These are phyloP conservation scores for Lontra canadensis DNA, from an alignment of 2,113 vertebrate species.

Conservation along the genomic window DNA sequence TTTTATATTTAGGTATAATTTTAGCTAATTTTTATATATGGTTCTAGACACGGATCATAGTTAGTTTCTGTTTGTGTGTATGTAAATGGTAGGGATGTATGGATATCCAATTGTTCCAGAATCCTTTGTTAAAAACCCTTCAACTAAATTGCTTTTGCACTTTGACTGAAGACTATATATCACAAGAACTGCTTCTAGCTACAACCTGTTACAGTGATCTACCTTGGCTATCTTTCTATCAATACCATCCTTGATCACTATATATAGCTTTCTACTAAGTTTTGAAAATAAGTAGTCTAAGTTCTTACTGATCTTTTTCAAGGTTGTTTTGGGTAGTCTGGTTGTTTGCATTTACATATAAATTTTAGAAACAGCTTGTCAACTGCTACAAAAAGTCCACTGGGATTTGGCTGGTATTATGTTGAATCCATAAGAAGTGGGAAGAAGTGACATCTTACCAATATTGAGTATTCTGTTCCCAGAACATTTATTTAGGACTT, in stretches of 20 bases:
- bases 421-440: neutral
- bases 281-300: neutral
- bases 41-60: neutral
- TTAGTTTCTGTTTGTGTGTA: neutral
- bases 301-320: neutral
- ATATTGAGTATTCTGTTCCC: neutral
- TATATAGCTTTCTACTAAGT: neutral
- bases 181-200: neutral
- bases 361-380: neutral
- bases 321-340: neutral
- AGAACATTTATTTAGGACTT: slow-evolving; percentile 21
- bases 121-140: neutral
- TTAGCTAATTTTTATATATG: neutral
- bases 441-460: neutral
- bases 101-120: neutral
- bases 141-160: neutral
- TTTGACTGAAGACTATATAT: neutral
- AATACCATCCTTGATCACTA: neutral
- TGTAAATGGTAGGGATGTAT: neutral
- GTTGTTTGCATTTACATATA: neutral
- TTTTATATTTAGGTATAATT: neutral
- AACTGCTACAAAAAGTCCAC: neutral
- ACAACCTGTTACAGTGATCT: neutral
- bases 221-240: neutral
- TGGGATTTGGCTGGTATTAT: neutral